Evolutionary conservation across 2,888 invertebrate genomes (phyloP), one percentile per base, ranked within the genome.

Genomic region (Lycaena phlaeas): DNA sequence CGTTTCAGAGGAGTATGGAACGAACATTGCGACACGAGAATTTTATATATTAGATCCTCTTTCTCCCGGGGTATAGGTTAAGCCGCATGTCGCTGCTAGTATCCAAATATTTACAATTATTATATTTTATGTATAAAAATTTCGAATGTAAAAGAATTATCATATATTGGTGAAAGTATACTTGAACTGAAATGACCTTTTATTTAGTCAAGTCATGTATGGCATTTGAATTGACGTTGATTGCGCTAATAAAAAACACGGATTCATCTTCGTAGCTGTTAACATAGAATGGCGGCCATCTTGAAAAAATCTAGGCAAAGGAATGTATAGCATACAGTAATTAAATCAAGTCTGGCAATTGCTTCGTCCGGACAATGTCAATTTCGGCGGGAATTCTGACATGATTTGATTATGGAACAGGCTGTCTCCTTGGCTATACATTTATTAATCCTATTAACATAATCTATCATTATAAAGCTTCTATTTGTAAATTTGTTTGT

Each of bases 171-270:
- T 22, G 34, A 38, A 31, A 57, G 54, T 58, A 49, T 47, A 60
- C 58, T 55, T 70, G 67, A 72, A 70, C 74, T 68, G 53, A 44
- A 42, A 43, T 65, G 68, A 76, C 71, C 76, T 66, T 61, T 38
- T 56, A 64, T 64, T 72, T 64, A 59, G 61, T 28, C 44, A 14
- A 52, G 49, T 56, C 55, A 57, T 51, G 36, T 34, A 43, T 45
- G 39, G 45, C 42, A 36, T 41, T 45, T 41, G 40, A 41, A 43
- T 30, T 43, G 46, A 45, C 41, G 45, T 44, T 39, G 37, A 17
- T 44, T 45, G 42, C 44, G 39, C 39, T 38, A 38, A 41, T 44
- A 41, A 49, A 45, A 48, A 48, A 48, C 39, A 43, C 47, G 38
- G 43, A 18, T 34, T 43, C 46, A 42, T 44, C 38, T 42, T 43